These are phyloP conservation scores for Myoxocephalus aenaeus DNA, from an alignment of 2,797 vertebrate genomes.

Conservation along the genomic window DNA sequence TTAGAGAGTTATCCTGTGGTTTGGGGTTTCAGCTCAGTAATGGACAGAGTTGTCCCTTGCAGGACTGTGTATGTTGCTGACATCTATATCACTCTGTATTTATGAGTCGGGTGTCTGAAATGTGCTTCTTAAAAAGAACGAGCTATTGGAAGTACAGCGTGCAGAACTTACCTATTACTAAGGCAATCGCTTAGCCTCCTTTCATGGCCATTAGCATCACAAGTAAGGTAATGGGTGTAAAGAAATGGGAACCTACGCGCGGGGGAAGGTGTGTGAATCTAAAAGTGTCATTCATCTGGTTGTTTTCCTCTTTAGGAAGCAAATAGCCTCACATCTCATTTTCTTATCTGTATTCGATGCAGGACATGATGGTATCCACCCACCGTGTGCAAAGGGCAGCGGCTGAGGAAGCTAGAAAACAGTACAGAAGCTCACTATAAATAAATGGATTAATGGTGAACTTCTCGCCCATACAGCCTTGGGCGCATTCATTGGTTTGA, in stretches of 20 bases:
- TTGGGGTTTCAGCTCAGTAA: conserved; percentile 31
- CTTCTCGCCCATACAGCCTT: conserved; percentile 22
- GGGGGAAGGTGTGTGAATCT: neutral
- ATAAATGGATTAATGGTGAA: conserved; percentile 35
- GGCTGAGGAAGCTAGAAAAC: neutral
- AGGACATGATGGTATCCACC: neutral
- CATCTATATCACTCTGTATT: conserved; percentile 44
- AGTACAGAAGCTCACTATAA: conserved; percentile 13
- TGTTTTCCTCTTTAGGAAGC: conserved; percentile 15
- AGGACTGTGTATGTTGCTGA: conserved; percentile 43
- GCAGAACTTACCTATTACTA: neutral
- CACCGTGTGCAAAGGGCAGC: conserved; percentile 1
- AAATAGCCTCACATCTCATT: conserved; percentile 2
- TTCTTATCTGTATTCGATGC: neutral
- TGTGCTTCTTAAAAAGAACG: conserved; percentile 6
- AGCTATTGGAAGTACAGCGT: neutral
- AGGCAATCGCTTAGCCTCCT: neutral
- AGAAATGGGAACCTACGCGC: neutral
- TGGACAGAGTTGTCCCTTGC: conserved; percentile 21
- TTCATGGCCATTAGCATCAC: conserved; percentile 3
- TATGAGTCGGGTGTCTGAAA: conserved; percentile 35
- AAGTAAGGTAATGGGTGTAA: neutral
- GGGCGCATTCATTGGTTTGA: conserved; percentile 46
- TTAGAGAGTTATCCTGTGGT: conserved; percentile 16
- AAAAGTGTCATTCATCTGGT: conserved; percentile 1